Evolutionary conservation across 2,888 invertebrate genomes (phyloP).

Genomic region (Epistrophe grossulariae): DNA sequence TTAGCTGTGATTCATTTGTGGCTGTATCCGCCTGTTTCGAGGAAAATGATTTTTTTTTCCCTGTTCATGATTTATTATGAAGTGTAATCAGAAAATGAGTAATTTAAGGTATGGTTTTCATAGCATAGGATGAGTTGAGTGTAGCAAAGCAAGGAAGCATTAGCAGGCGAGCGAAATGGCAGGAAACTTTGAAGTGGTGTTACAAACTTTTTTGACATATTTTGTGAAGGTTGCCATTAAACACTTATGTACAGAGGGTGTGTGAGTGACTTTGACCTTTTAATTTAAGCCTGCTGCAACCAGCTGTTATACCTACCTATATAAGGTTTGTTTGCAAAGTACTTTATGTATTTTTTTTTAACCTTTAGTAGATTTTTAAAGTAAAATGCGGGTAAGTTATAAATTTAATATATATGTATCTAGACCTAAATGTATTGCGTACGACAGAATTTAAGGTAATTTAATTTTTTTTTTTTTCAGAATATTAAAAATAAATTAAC

Average conservation of each 20-base stretch:
- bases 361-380: not conserved
- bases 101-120: constrained; percentile 39
- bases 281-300: constrained; percentile 6
- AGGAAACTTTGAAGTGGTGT: constrained; percentile 10
- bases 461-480: too few species aligned
- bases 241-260: not conserved
- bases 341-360: not conserved
- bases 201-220: constrained; percentile 24
- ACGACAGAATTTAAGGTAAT: too few species aligned
- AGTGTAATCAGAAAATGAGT: constrained; percentile 62
- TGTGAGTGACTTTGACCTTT: constrained; percentile 12
- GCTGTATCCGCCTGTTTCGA: constrained; percentile 59
- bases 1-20: constrained; percentile 69
- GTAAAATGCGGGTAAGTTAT: not conserved
- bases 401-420: too few species aligned
- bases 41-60: constrained; percentile 49
- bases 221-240: constrained; percentile 15
- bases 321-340: not conserved
- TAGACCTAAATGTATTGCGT: too few species aligned
- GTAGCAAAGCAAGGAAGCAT: not conserved
- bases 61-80: constrained; percentile 49
- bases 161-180: too few species aligned
- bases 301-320: not conserved
- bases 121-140: not conserved
- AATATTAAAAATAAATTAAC: too few species aligned